Conservation (phyloP, 2,888 invertebrate species). For the Conus canariensis region DNA sequence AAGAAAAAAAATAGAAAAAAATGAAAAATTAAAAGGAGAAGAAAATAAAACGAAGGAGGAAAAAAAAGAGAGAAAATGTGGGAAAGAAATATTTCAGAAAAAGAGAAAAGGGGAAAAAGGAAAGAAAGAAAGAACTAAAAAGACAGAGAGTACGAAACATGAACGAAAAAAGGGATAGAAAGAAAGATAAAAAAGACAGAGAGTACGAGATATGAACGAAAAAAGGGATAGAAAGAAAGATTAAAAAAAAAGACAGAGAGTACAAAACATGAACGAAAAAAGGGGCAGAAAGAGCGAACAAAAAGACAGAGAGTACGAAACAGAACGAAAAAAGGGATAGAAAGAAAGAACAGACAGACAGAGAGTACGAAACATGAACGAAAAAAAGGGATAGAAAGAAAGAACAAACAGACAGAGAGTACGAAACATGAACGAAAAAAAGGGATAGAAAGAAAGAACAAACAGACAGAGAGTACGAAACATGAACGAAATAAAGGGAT, state of each 20-base stretch:
- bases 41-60: not conserved
- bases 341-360: not conserved
- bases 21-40: not conserved
- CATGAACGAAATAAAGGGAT: not conserved
- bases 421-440: not conserved
- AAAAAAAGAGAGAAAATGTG: not conserved
- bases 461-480: not conserved
- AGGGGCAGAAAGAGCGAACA: not conserved
- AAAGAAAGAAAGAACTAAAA: not conserved
- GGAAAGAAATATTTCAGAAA: not conserved
- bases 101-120: not conserved
- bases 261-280: not conserved
- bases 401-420: not conserved
- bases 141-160: not conserved
- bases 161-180: not conserved
- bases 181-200: too few species aligned
- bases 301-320: too few species aligned
- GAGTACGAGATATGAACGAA: too few species aligned
- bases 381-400: not conserved
- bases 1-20: not conserved
- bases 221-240: not conserved
- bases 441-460: not conserved
- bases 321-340: too few species aligned
- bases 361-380: not conserved
- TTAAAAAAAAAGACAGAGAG: not conserved